Evolutionary conservation across 2,113 vertebrate genomes (phyloP).

Genomic region (Lichenostomus cassidix): DNA sequence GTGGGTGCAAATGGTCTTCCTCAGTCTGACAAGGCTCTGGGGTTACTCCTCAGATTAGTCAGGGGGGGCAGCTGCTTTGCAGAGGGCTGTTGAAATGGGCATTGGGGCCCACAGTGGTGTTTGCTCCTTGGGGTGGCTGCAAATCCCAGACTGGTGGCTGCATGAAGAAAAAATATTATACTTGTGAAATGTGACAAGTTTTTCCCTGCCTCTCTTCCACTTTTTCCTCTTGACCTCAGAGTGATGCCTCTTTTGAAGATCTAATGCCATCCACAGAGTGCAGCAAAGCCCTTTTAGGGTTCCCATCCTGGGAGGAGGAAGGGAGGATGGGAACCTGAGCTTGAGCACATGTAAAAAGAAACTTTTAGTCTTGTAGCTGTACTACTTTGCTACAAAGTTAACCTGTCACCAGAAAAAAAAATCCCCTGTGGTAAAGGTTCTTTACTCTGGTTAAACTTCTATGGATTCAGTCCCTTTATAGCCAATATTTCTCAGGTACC

Average conservation of each 20-base stretch:
- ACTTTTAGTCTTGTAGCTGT: not conserved
- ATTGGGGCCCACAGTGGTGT: not conserved
- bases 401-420: not conserved
- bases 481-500: not conserved
- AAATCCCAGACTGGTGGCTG: not conserved
- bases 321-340: not conserved
- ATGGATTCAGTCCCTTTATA: not conserved
- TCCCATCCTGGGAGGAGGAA: not conserved
- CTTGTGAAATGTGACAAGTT: not conserved
- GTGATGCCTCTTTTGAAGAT: not conserved
- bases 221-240: not conserved
- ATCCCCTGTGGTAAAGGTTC: not conserved
- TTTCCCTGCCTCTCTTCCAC: not conserved
- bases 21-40: not conserved
- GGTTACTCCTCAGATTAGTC: accelerated
- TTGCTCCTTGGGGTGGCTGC: not conserved
- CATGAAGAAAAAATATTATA: accelerated
- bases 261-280: not conserved
- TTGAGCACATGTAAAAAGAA: not conserved
- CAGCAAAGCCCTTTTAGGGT: not conserved
- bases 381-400: not conserved
- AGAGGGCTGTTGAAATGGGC: accelerated
- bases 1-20: not conserved
- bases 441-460: not conserved
- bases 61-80: not conserved